Evolutionary conservation across 2,888 invertebrate genomes (phyloP).

Genomic region (Bellardia pandia): DNA sequence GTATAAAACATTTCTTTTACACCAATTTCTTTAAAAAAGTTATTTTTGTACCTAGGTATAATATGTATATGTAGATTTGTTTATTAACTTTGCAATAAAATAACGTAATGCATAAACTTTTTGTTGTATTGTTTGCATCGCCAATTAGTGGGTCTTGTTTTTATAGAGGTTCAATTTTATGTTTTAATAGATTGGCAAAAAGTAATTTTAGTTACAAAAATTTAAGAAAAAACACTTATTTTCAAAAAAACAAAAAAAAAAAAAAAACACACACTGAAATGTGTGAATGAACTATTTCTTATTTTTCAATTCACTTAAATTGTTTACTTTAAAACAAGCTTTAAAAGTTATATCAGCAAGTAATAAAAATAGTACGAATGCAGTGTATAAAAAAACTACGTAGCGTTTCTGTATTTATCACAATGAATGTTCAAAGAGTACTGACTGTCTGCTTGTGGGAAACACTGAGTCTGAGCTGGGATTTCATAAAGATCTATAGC

Average conservation of each 20-base stretch:
- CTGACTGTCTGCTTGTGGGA: constrained; percentile 22
- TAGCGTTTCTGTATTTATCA: constrained; percentile 7
- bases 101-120: neutral
- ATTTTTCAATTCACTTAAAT: constrained; percentile 43
- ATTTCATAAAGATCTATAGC: constrained; percentile 6
- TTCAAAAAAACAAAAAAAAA: constrained; percentile 12
- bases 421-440: constrained; percentile 54
- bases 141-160: constrained; percentile 45
- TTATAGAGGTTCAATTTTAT: constrained; percentile 32
- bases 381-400: neutral
- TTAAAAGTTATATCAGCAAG: constrained; percentile 1
- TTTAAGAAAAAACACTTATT: constrained; percentile 43
- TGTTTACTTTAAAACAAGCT: constrained; percentile 49
- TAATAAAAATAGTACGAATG: constrained; percentile 15
- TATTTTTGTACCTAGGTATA: neutral
- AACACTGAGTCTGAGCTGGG: constrained; percentile 1
- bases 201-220: neutral
- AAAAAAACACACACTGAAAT: constrained; percentile 31
- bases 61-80: neutral
- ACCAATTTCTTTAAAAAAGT: constrained; percentile 1
- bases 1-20: constrained; percentile 19
- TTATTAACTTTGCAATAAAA: constrained; percentile 25
- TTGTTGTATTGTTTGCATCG: constrained; percentile 38
- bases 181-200: constrained; percentile 10
- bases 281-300: neutral